Evolutionary conservation across 1,140 invertebrate genomes (phyloP), one percentile per base, ranked within the genome.

Genomic region (Drosophila baimaii): DNA sequence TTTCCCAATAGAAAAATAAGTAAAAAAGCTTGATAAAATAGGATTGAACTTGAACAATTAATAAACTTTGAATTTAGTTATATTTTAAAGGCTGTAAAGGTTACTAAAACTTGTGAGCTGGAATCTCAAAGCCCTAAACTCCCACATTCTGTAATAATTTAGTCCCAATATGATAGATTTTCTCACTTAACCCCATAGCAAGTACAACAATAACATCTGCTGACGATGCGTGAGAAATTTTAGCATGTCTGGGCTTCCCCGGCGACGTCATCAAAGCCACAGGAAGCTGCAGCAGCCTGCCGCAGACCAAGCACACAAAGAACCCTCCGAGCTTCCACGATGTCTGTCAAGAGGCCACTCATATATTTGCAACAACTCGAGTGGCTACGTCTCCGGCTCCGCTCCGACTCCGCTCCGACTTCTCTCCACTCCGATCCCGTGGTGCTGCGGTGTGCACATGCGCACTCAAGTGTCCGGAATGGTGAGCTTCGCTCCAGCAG

Each of bases 331-430:
- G 71, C 75, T 69, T 80, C 49, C 51, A 65, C 64, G 71, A 86
- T 88, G 79, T 86, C 82, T 83, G 83, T 88, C 79, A 88, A 86
- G 83, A 73, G 84, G 76, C 79, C 83, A 88, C 83, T 88, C 84
- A 83, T 88, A 77, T 83, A 83, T 83, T 88, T 89, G 83, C 83
- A 89, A 88, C 83, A 88, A 77, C 84, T 88, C 51, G 47, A 86
- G 83, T 79, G 58, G 58, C 63, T 47, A 9, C 35, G 55, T 49
- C 31, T 43, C 17, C 29, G 12, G 12, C 46, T 47, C 15, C 5
- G 23, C 46, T 33, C 31, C 4, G 31, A n/a, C 46, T 47, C 15
- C 5, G 23, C 46, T 33, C 31, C 4, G 31, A n/a, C n/a, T n/a
- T n/a, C n/a, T n/a, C 31, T 47, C 23, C 8, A 2, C 46, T 17